These are phyloP conservation scores for Drosophila athabasca DNA, from an alignment of 1,140 invertebrate genomes.

Conservation along the genomic window DNA sequence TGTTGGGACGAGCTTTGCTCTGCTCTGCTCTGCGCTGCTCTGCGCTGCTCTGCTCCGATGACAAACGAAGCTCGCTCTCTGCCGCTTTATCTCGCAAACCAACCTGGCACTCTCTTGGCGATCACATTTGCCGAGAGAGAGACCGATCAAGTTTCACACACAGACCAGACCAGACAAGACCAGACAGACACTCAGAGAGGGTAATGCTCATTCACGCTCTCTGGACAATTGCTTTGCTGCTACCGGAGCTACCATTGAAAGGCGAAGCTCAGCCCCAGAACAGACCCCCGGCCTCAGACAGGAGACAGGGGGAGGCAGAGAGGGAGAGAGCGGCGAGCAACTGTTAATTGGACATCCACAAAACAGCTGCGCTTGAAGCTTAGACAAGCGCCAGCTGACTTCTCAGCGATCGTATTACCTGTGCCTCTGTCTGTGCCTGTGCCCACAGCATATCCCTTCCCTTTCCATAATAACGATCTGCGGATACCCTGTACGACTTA, in stretches of 20 bases:
- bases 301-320: not conserved
- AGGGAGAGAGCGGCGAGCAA: conserved; percentile 20
- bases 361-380: conserved; percentile 68
- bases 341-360: conserved; percentile 70
- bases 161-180: not conserved
- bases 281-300: not conserved
- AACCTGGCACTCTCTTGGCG: not conserved
- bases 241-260: not conserved
- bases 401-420: conserved; percentile 58
- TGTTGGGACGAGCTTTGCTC: conserved; percentile 25
- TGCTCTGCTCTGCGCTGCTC: too few species aligned
- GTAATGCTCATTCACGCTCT: conserved; percentile 2
- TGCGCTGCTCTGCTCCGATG: conserved; percentile 15
- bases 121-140: conserved; percentile 38
- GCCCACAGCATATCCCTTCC: not conserved
- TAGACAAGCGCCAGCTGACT: conserved; percentile 74
- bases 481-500: conserved; percentile 24
- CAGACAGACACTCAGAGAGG: not conserved
- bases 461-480: not conserved
- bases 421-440: conserved; percentile 13
- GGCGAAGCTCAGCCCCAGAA: not conserved
- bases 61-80: conserved; percentile 27
- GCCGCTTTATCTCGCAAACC: not conserved
- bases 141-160: conserved; percentile 64
- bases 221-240: conserved; percentile 4